These are phyloP conservation scores for Euplexia lucipara DNA, from an alignment of 2,888 invertebrate genomes.

Conservation along the genomic window DNA sequence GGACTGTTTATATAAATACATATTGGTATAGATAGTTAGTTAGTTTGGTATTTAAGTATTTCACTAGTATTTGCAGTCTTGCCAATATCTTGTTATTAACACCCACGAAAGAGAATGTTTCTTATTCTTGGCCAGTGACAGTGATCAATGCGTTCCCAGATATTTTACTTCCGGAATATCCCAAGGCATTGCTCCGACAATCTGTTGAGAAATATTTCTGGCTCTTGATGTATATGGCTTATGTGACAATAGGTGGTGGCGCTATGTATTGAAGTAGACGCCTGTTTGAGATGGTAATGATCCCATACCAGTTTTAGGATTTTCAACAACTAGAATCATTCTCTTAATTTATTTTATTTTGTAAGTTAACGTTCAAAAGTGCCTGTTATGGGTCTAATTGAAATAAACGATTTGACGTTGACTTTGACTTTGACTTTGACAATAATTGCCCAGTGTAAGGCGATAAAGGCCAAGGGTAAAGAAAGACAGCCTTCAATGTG, in stretches of 20 bases:
- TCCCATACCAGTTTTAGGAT: not conserved
- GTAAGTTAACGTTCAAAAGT: too few species aligned
- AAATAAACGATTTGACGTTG: too few species aligned
- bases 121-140: constrained; percentile 2
- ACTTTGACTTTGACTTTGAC: too few species aligned
- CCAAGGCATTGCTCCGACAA: constrained; percentile 5
- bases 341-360: too few species aligned
- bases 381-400: too few species aligned
- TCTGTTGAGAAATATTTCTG: not conserved
- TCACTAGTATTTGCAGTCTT: not conserved
- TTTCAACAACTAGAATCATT: too few species aligned
- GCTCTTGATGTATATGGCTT: not conserved
- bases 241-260: constrained; percentile 3
- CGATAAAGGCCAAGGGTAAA: too few species aligned
- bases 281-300: not conserved
- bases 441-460: too few species aligned
- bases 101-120: constrained; percentile 9
- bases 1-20: too few species aligned
- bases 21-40: too few species aligned
- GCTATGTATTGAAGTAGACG: constrained; percentile 24
- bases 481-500: too few species aligned
- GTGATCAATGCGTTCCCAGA: not conserved
- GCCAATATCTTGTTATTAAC: constrained; percentile 27
- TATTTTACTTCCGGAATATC: constrained; percentile 13
- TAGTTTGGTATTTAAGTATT: not conserved